phyloP scores from a whole-genome alignment of 2,797 vertebrate genomes.

The Phoxinus dragarum region DNA sequence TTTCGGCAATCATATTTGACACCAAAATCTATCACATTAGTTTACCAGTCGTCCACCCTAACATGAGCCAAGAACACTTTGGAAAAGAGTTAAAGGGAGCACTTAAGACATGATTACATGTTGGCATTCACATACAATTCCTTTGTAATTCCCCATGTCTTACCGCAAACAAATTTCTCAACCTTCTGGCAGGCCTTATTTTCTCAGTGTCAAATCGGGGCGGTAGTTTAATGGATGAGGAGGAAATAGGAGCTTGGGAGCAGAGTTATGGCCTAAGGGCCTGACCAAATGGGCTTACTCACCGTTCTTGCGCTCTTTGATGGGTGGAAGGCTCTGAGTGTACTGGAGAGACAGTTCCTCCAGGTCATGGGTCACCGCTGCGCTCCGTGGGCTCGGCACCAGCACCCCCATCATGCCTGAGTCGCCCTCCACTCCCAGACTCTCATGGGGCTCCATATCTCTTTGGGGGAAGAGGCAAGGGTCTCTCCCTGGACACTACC shows the following conservation, averaged over 20 bases:
- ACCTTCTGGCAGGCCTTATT: slow-evolving; percentile 61
- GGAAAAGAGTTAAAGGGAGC: slow-evolving; percentile 52
- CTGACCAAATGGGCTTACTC: slow-evolving; percentile 61
- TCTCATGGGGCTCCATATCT: slow-evolving; percentile 76
- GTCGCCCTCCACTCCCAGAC: slow-evolving; percentile 73
- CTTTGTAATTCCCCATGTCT: slow-evolving; percentile 65
- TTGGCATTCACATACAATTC: slow-evolving; percentile 63
- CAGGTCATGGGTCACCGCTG: slow-evolving; percentile 84
- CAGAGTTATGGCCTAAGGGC: slow-evolving; percentile 20
- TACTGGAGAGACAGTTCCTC: slow-evolving; percentile 83
- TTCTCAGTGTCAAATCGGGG: slow-evolving; percentile 61
- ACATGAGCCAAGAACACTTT: slow-evolving; percentile 56
- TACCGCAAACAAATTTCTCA: slow-evolving; percentile 69
- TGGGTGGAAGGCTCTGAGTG: slow-evolving; percentile 76
- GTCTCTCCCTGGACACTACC: slow-evolving; percentile 33
- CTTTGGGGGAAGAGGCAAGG: slow-evolving; percentile 39
- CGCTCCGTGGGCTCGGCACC: slow-evolving; percentile 83
- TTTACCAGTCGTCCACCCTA: slow-evolving; percentile 37
- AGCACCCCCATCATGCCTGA: slow-evolving; percentile 67
- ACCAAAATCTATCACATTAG: slow-evolving; percentile 49
- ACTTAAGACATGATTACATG: slow-evolving; percentile 65
- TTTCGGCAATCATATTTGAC: slow-evolving; percentile 35
- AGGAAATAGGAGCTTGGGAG: slow-evolving; percentile 49
- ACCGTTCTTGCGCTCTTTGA: slow-evolving; percentile 82
- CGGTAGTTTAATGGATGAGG: slow-evolving; percentile 67